Conservation (phyloP, 2,113 vertebrate genomes). For the Crotalus helleri region DNA sequence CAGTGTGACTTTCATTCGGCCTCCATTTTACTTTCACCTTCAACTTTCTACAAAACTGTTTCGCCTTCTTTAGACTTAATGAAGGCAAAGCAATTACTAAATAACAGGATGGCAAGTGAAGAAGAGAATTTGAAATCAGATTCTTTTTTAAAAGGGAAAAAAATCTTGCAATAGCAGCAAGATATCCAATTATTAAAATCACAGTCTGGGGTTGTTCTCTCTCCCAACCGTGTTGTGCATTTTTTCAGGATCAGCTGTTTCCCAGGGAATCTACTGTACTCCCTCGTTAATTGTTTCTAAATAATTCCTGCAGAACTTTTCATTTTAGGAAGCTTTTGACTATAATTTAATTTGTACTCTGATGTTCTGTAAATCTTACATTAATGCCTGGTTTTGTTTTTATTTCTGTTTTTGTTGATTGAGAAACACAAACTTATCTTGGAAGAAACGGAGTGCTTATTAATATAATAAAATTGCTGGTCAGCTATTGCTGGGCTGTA, state of each 20-base stretch:
- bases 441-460: too few relatives aligned
- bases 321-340: not conserved
- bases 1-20: not conserved
- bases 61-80: not conserved
- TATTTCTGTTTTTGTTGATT: too few relatives aligned
- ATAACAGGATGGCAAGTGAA: not conserved
- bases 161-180: not conserved
- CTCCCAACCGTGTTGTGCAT: not conserved
- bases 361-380: not conserved
- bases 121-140: not conserved
- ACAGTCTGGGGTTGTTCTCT: not conserved
- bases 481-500: not conserved
- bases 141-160: not conserved
- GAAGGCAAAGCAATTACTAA: rapidly evolving
- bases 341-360: not conserved
- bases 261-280: not conserved
- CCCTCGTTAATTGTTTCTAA: not conserved
- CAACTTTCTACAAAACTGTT: not conserved
- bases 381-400: too few relatives aligned
- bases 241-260: not conserved
- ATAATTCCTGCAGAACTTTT: not conserved
- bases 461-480: not conserved
- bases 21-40: not conserved
- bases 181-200: not conserved
- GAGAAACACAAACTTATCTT: too few relatives aligned